A percentile compares a stretch with the other conserved stretches of the same genome.
phyloP scores from a whole-genome alignment of 2,113 vertebrate species.

The Galemys pyrenaicus region DNA sequence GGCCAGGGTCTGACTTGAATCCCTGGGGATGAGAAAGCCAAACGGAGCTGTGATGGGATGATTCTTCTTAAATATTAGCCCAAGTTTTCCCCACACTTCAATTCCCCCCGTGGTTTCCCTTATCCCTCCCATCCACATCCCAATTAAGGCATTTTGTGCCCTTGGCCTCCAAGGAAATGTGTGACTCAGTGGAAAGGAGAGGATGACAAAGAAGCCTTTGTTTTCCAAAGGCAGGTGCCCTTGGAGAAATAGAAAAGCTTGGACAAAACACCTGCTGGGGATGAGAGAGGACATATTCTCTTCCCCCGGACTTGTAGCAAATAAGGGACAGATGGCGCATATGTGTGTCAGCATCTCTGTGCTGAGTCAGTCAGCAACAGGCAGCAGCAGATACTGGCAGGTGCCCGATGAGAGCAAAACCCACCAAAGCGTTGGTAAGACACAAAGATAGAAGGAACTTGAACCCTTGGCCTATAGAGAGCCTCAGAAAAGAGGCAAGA shows the following conservation, averaged over 20 bases:
- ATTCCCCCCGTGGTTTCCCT: background rate
- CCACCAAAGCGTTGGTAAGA: background rate
- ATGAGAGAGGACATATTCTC: constrained; percentile 8
- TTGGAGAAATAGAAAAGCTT: background rate
- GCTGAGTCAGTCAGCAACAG: background rate
- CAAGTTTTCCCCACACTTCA: background rate
- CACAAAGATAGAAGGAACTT: background rate
- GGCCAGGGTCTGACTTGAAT: background rate
- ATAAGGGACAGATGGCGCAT: background rate
- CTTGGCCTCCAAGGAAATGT: background rate
- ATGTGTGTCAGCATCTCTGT: background rate
- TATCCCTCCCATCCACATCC: background rate
- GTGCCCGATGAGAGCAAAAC: background rate
- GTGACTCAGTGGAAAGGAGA: background rate
- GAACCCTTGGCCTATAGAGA: background rate
- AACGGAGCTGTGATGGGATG: rapidly evolving
- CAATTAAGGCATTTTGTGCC: background rate
- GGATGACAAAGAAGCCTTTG: background rate
- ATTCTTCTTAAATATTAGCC: background rate
- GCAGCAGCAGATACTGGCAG: background rate
- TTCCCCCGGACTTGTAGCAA: background rate
- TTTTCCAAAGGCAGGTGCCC: background rate
- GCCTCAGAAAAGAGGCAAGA: background rate
- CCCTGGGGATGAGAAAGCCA: background rate
- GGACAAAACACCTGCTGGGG: background rate